Evolutionary conservation across 2,113 vertebrate genomes (phyloP).

Genomic region (Indri indri): DNA sequence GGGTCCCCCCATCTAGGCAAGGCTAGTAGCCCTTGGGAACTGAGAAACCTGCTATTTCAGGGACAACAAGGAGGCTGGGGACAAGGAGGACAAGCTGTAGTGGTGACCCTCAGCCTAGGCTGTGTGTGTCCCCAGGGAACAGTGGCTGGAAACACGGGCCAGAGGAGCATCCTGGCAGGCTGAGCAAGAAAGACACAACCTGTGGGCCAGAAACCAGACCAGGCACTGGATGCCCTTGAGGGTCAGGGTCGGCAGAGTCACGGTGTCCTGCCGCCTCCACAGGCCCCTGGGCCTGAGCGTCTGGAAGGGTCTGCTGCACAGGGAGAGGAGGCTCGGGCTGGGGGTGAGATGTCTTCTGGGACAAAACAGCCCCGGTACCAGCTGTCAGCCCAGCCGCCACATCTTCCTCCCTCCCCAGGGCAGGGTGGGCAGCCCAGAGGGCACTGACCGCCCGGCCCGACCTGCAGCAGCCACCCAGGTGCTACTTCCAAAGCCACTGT

Average conservation of each 20-base stretch:
- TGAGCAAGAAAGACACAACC: neutral
- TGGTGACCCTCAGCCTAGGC: neutral
- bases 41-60: neutral
- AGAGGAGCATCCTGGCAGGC: rapidly evolving
- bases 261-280: rapidly evolving
- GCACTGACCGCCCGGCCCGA: neutral
- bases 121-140: neutral
- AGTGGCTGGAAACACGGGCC: neutral
- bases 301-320: neutral
- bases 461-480: constrained; percentile 63
- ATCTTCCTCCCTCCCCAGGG: neutral
- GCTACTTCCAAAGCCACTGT: constrained; percentile 73
- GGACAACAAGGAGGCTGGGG: neutral
- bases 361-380: neutral
- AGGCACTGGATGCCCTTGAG: neutral
- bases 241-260: neutral
- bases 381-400: neutral
- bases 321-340: neutral
- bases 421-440: neutral
- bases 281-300: neutral
- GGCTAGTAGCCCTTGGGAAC: neutral
- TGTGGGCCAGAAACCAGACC: neutral
- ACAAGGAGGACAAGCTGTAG: too few relatives aligned
- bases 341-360: neutral
- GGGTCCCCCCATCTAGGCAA: neutral